A percentile compares a stretch with the other conserved stretches of the same genome.
Evolutionary conservation across 2,888 invertebrate species (phyloP).

Genomic region (Agrochola litura): DNA sequence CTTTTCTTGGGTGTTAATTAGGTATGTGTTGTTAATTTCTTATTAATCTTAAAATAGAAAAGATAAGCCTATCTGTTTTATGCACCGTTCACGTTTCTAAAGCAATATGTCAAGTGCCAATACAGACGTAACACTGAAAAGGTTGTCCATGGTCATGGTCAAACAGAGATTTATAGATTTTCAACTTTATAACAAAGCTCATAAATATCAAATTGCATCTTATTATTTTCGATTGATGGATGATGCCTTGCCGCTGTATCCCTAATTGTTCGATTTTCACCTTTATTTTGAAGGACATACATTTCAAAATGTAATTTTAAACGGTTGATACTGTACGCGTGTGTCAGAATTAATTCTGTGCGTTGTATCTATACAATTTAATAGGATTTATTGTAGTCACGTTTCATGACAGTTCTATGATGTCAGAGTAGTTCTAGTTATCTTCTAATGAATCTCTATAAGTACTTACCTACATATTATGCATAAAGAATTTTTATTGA

Average conservation of each 20-base stretch:
- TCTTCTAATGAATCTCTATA: not conserved
- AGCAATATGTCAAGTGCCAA: slow-evolving; percentile 3
- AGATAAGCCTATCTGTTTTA: slow-evolving; percentile 21
- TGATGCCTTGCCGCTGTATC: slow-evolving; percentile 1
- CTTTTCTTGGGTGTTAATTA: slow-evolving; percentile 3
- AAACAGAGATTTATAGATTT: not conserved
- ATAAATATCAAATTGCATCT: slow-evolving; percentile 1
- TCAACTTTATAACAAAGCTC: slow-evolving; percentile 1
- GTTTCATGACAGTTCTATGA: slow-evolving; percentile 11
- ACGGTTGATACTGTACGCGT: not conserved
- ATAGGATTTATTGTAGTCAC: slow-evolving; percentile 16
- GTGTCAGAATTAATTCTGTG: not conserved
- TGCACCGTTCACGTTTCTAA: slow-evolving; percentile 19
- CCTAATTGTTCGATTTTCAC: not conserved
- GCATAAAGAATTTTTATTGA: not conserved
- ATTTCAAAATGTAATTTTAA: not conserved
- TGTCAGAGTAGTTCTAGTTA: slow-evolving; percentile 2
- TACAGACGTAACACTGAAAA: slow-evolving; percentile 24
- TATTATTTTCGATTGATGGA: slow-evolving; percentile 1
- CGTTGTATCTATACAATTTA: slow-evolving; percentile 8
- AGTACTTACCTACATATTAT: slow-evolving; percentile 1
- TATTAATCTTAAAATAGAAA: slow-evolving; percentile 21
- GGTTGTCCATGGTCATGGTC: slow-evolving; percentile 42
- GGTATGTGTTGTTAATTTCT: not conserved
- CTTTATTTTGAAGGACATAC: not conserved